These are phyloP conservation scores for Umimayanthus chanpuru DNA, from an alignment of 92 coral and sea anemone species.

Conservation along the genomic window DNA sequence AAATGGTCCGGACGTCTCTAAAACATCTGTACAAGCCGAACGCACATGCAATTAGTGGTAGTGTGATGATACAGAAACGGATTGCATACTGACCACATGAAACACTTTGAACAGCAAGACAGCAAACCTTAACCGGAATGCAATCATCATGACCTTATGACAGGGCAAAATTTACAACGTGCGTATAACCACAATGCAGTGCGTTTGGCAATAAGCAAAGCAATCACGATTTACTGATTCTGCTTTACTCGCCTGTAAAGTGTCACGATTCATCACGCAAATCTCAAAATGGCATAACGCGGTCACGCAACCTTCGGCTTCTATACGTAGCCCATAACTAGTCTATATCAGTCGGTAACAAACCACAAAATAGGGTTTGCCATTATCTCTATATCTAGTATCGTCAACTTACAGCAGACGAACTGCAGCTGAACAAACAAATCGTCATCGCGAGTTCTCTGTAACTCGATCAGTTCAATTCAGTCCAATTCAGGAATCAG, in stretches of 20 bases:
- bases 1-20: too few relatives aligned
- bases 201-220: background rate
- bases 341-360: too few relatives aligned
- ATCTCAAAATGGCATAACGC: background rate
- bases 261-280: background rate
- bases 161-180: background rate
- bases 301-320: constrained; percentile 11
- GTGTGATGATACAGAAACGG: too few relatives aligned
- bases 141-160: background rate
- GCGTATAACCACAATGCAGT: background rate
- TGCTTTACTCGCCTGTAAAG: background rate
- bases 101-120: background rate
- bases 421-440: constrained; percentile 8
- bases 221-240: background rate
- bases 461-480: background rate
- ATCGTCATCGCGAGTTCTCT: background rate
- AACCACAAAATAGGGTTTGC: background rate
- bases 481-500: too few relatives aligned
- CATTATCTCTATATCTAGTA: too few relatives aligned
- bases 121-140: background rate
- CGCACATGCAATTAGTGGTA: too few relatives aligned
- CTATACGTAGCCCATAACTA: background rate
- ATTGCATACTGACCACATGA: background rate
- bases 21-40: too few relatives aligned
- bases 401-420: constrained; percentile 7